Evolutionary conservation across 64 coral and sea anemone genomes (phyloP).

Genomic region (Montipora cactus): DNA sequence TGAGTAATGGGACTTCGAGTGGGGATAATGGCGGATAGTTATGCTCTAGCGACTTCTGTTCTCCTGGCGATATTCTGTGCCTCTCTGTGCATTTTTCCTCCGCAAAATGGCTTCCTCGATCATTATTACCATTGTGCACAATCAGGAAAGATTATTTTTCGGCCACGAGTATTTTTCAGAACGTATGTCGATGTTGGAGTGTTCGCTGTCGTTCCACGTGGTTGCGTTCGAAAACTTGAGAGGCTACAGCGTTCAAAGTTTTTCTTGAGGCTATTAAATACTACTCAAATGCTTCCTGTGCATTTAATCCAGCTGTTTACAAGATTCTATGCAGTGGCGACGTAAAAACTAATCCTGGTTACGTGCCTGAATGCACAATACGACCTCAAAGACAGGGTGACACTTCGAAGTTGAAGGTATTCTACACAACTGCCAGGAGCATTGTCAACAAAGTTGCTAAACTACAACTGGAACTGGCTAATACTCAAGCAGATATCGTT

Average conservation of each 20-base stretch:
- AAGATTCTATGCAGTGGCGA: background rate
- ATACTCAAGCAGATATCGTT: slow-evolving; percentile 27
- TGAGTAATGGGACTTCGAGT: too few relatives aligned
- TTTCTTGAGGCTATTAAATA: background rate
- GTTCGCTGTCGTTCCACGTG: background rate
- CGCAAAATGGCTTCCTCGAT: background rate
- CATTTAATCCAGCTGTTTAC: slow-evolving; percentile 23
- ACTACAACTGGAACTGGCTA: slow-evolving; percentile 43
- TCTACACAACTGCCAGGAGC: slow-evolving; percentile 52
- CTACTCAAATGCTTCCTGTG: slow-evolving; percentile 19
- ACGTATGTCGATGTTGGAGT: background rate
- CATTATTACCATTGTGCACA: slow-evolving; percentile 5
- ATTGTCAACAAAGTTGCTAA: slow-evolving; percentile 60
- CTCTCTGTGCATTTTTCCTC: background rate
- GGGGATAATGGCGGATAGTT: background rate
- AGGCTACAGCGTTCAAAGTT: background rate
- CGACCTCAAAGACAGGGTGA: background rate
- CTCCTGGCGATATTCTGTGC: background rate
- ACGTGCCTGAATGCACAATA: background rate
- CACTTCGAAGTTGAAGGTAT: slow-evolving; percentile 23
- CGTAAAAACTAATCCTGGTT: slow-evolving; percentile 26
- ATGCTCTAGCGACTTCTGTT: background rate
- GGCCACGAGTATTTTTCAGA: slow-evolving; percentile 17
- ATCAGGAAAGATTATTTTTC: background rate
- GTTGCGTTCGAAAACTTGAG: background rate